Evolutionary conservation across 2,888 invertebrate species (phyloP).

Genomic region (Andrena haemorrhoa): DNA sequence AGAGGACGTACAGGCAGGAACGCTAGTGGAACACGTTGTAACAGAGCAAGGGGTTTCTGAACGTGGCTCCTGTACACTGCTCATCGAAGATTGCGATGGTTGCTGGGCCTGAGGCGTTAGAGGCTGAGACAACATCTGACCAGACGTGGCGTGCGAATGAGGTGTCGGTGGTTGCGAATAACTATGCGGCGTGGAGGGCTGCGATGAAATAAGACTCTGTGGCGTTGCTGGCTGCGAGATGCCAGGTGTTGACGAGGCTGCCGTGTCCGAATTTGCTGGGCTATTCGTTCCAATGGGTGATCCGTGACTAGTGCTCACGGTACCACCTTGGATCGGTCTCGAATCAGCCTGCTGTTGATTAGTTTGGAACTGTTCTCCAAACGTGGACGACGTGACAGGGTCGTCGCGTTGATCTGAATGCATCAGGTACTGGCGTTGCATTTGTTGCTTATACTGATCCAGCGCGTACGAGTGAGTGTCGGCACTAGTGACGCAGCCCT

Average conservation of each 20-base stretch:
- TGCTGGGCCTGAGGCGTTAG: constrained; percentile 74
- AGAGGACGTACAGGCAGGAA: constrained; percentile 75
- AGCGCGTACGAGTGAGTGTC: constrained; percentile 79
- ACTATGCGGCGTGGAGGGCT: constrained; percentile 82
- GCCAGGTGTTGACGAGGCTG: constrained; percentile 77
- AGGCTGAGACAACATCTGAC: constrained; percentile 69
- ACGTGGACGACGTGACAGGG: constrained; percentile 90
- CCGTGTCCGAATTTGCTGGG: constrained; percentile 86
- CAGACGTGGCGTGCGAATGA: constrained; percentile 76
- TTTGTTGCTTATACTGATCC: constrained; percentile 80
- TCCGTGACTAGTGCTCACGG: constrained; percentile 93
- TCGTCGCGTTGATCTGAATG: constrained; percentile 83
- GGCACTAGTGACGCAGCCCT: constrained; percentile 80
- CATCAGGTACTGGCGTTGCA: constrained; percentile 78
- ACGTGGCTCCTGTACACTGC: constrained; percentile 74
- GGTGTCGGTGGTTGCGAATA: constrained; percentile 83
- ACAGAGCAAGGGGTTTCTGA: constrained; percentile 76
- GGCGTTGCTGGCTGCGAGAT: constrained; percentile 82
- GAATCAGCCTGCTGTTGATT: constrained; percentile 87
- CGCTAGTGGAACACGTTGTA: constrained; percentile 73
- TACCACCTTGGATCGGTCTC: constrained; percentile 93
- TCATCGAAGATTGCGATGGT: constrained; percentile 74
- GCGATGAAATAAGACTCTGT: constrained; percentile 81
- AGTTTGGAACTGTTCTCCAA: constrained; percentile 86
- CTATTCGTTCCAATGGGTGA: constrained; percentile 88